Conservation (phyloP, 2,113 vertebrate species). For the Macaca nemestrina region DNA sequence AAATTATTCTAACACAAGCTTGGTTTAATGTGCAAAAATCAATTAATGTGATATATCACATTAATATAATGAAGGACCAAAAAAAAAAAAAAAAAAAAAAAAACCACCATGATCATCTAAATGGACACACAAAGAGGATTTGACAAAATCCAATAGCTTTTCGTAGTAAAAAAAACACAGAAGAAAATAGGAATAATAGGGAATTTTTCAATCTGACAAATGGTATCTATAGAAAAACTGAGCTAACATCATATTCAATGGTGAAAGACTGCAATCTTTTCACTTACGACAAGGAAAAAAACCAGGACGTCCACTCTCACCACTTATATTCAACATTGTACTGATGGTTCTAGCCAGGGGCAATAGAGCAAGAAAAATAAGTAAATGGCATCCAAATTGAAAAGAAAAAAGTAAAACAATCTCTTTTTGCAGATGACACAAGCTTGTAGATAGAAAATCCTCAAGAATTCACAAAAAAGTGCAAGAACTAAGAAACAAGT, state of each 20-base stretch:
- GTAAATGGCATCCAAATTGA: neutral
- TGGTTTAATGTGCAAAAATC: neutral
- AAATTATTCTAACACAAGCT: neutral
- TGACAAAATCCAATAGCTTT: neutral
- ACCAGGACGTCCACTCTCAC: neutral
- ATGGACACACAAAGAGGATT: neutral
- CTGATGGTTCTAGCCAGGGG: neutral
- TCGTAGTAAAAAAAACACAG: neutral
- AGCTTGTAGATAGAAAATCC: neutral
- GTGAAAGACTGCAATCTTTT: neutral
- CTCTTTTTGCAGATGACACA: neutral
- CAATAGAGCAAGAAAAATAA: neutral
- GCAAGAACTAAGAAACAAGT: neutral
- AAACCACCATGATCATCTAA: neutral
- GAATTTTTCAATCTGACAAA: neutral
- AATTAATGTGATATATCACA: neutral
- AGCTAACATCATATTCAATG: neutral
- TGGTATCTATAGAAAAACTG: neutral
- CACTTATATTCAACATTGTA: neutral
- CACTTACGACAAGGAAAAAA: neutral
- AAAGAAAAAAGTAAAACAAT: neutral
- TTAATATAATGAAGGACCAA: neutral
- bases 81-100: neutral
- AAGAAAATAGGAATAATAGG: neutral
- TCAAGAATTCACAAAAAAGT: neutral